Base-by-base conservation (phyloP, 2,113 vertebrate species). In the Sylvia atricapilla region DNA sequence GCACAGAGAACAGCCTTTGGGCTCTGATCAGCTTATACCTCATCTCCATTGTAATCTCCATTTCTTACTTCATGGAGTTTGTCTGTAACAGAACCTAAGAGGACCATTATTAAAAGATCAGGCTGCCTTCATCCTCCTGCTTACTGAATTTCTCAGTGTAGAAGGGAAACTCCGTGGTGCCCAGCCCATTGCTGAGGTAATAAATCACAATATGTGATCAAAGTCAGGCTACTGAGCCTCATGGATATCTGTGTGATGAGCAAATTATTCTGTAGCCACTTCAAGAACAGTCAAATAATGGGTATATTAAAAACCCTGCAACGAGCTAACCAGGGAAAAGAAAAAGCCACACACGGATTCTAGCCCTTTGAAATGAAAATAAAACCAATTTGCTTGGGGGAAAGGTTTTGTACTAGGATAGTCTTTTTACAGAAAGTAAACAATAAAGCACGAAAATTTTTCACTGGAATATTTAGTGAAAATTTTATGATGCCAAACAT, bases 61-160 rank as follows among this genome's bases (percentile, higher is more conserved):
- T 63, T 43, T 78, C 68, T 74, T 76, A 25, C 50, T 83, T 93
- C 91, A 90, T 28, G 84, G 63, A 53, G 21, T 90, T 94, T 88
- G 75, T 84, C 80, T 76, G 66, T 56, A 78, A 93, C 56, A 94
- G 33, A 93, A 39, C 27, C 50, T 90, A 69, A 90, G 60, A 90
- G 39, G 22, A 62, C 68, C 80, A 63, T 86, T 94, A 93, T 84
- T 88, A 94, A 93, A 94, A 95, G 59, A 94, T 75, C 81, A 96
- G 35, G 10, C 49, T 84, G 50, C 68, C 63, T 86, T 33, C 52
- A 75, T 56, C 12, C 33, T 84, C 90, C 80, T 63, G 47, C 15
- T 60, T 88, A 59, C 91, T 90, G 62, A 67, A 72, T 88, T 86
- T 94, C 91, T 91, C 75, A 86, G 13, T 1, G 28, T 27, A 49